phyloP scores from a whole-genome alignment of 2,797 vertebrate genomes.

The Leucoraja ocellata region DNA sequence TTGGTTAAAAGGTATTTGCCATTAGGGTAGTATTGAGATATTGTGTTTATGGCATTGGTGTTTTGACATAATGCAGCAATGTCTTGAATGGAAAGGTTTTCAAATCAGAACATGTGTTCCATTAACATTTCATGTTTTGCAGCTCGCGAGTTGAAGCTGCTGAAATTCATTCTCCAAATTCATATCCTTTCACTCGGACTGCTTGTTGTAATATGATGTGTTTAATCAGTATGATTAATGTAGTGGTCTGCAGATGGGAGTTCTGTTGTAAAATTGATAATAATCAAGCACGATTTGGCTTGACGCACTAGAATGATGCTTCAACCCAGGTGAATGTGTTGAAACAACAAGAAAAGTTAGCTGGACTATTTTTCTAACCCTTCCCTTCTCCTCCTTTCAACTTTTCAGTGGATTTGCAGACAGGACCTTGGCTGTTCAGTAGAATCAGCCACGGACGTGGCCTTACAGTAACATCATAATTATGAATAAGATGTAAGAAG shows the following conservation, averaged over 20 bases:
- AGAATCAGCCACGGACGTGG: neutral
- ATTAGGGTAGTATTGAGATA: neutral
- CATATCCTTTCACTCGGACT: neutral
- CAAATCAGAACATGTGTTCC: neutral
- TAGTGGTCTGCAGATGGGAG: neutral
- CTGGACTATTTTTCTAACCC: neutral
- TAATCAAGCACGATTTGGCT: neutral
- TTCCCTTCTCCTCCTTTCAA: neutral
- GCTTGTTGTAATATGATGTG: neutral
- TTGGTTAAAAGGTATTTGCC: neutral
- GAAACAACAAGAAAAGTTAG: neutral
- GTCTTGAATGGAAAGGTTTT: neutral
- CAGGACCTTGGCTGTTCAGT: neutral
- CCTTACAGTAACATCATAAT: too few species aligned
- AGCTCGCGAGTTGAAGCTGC: neutral
- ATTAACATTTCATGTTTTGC: neutral
- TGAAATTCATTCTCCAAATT: neutral
- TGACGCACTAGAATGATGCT: neutral
- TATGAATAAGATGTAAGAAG: too few species aligned
- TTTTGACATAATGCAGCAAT: conserved; percentile 7
- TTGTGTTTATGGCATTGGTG: neutral
- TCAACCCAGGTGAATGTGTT: neutral
- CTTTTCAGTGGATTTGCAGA: neutral
- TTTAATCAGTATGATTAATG: neutral
- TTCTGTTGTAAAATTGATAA: neutral